phyloP scores from a whole-genome alignment of 2,797 vertebrate genomes.

The Muscicapa striata region DNA sequence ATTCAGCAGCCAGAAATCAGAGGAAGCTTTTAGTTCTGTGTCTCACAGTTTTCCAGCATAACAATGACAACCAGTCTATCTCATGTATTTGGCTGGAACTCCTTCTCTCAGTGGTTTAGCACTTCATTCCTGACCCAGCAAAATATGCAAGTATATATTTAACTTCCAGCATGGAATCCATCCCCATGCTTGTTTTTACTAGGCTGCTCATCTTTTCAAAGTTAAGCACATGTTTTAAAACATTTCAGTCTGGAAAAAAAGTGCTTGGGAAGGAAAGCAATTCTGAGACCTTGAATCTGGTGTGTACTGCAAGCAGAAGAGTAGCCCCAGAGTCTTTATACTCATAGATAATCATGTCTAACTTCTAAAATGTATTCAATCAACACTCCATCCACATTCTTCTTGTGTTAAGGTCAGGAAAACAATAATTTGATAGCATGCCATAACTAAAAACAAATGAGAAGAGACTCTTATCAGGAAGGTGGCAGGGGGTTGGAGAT shows the following conservation, averaged over 20 bases:
- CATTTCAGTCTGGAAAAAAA: neutral
- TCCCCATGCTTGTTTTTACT: constrained; percentile 16
- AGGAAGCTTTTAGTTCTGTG: neutral
- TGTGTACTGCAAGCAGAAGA: neutral
- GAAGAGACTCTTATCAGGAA: neutral
- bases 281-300: neutral
- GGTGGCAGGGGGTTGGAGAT: neutral
- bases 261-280: neutral
- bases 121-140: constrained; percentile 11
- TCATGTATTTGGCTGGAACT: neutral
- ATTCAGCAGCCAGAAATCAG: neutral
- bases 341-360: neutral
- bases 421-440: neutral
- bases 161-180: neutral
- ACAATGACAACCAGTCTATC: neutral
- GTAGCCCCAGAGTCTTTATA: neutral
- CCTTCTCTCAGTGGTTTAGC: neutral
- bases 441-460: neutral
- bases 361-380: neutral
- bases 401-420: neutral
- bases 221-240: neutral
- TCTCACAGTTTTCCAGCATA: neutral
- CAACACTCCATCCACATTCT: neutral
- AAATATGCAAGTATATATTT: constrained; percentile 33
- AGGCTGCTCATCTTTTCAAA: neutral